A percentile compares a stretch with the other conserved stretches of the same genome.
Evolutionary conservation across 2,888 invertebrate genomes (phyloP).

Genomic region (Willowsia nigromaculata): DNA sequence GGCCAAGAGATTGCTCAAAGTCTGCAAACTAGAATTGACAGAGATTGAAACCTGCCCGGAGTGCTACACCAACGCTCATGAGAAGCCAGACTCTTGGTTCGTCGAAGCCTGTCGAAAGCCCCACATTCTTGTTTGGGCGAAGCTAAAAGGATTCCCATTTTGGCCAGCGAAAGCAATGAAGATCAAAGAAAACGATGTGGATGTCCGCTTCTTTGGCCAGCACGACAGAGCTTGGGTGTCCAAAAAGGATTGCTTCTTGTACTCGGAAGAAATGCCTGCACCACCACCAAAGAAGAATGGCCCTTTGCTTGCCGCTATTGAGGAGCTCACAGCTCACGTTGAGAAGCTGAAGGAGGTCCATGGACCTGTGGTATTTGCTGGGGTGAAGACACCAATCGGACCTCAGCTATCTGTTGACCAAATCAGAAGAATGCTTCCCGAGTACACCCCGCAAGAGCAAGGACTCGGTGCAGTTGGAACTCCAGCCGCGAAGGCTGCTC

Average conservation of each 20-base stretch:
- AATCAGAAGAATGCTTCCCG: conserved; percentile 85
- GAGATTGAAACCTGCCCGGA: conserved; percentile 97
- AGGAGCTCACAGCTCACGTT: conserved; percentile 89
- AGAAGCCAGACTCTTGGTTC: conserved; percentile 91
- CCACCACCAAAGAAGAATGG: conserved; percentile 82
- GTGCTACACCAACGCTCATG: conserved; percentile 93
- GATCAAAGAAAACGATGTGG: conserved; percentile 85
- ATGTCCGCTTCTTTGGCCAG: conserved; percentile 96
- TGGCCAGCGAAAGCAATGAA: conserved; percentile 98
- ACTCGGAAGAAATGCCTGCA: conserved; percentile 85
- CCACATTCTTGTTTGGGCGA: conserved; percentile 96
- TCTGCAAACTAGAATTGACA: conserved; percentile 92
- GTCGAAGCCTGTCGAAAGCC: conserved; percentile 93
- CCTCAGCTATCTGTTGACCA: conserved; percentile 84
- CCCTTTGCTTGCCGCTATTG: conserved; percentile 84
- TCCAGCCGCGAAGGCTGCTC: neutral
- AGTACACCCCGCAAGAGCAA: conserved; percentile 58
- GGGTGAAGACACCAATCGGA: conserved; percentile 86
- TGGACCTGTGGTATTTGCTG: conserved; percentile 87
- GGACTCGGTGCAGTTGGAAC: neutral
- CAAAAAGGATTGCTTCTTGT: conserved; percentile 90
- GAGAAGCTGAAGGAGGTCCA: conserved; percentile 86
- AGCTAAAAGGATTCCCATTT: conserved; percentile 96
- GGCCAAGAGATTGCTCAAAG: conserved; percentile 90
- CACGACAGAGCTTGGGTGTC: conserved; percentile 96